Conservation (phyloP, 2,797 vertebrate genomes). For the Argentina silus region DNA sequence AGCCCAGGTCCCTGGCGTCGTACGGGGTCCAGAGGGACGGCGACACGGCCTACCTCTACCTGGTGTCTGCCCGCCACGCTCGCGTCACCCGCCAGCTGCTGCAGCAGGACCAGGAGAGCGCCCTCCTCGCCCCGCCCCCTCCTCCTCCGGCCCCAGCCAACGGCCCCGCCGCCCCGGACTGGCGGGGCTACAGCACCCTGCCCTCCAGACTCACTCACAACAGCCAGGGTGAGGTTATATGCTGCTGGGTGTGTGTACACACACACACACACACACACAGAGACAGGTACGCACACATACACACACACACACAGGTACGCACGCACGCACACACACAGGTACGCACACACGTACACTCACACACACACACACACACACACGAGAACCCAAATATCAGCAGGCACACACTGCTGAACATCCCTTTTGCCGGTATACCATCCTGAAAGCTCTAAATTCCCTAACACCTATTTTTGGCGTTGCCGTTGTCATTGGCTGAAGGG, state of each 20-base stretch:
- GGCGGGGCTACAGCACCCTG: constrained; percentile 77
- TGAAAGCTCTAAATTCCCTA: not conserved
- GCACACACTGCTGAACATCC: no score
- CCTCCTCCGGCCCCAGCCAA: constrained; percentile 35
- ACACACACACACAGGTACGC: not conserved
- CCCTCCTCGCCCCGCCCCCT: constrained; percentile 60
- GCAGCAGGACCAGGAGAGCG: constrained; percentile 81
- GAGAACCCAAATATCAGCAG: no score
- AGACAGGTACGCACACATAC: not conserved
- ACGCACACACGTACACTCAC: no score
- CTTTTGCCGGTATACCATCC: not conserved
- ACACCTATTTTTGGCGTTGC: not conserved
- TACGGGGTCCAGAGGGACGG: constrained; percentile 86
- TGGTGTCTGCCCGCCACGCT: constrained; percentile 83
- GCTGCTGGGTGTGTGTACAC: no score
- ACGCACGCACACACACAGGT: no score
- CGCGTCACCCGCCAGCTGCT: constrained; percentile 79
- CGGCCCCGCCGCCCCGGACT: constrained; percentile 61
- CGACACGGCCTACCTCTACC: constrained; percentile 89
- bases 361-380: not conserved
- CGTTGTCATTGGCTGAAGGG: constrained; percentile 30
- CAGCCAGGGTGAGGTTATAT: constrained; percentile 69
- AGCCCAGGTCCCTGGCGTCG: constrained; percentile 84
- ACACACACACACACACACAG: not conserved
- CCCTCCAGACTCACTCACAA: constrained; percentile 71